phyloP scores from a whole-genome alignment of 2,888 invertebrate species.

The Lasioglossum pauxillum region DNA sequence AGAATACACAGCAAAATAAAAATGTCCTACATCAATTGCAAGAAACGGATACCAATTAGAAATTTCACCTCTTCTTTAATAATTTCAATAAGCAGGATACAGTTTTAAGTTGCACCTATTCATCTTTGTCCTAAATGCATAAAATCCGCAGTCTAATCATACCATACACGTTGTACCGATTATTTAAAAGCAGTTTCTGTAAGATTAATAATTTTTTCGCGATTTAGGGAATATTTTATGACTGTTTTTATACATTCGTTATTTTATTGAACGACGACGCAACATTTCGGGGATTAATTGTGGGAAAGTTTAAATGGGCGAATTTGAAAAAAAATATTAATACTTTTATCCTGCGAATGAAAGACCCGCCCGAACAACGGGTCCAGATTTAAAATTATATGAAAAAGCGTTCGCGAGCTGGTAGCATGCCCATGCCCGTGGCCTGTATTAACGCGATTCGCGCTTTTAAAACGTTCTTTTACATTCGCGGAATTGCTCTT shows the following conservation, averaged over 20 bases:
- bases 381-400: constrained; percentile 25
- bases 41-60: no score
- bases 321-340: neutral
- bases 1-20: neutral
- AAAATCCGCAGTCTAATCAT: neutral
- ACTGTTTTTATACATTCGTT: neutral
- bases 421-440: constrained; percentile 10
- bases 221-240: neutral
- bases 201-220: neutral
- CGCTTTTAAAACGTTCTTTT: constrained; percentile 50
- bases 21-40: no score
- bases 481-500: constrained; percentile 50
- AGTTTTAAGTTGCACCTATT: no score
- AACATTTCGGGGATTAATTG: neutral
- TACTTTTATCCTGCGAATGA: neutral
- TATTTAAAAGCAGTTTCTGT: neutral
- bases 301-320: neutral
- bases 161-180: neutral
- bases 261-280: neutral
- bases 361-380: constrained; percentile 6
- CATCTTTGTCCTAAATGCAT: no score
- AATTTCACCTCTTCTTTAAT: neutral
- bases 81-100: no score
- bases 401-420: constrained; percentile 32
- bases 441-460: constrained; percentile 41